Evolutionary conservation across 1,140 invertebrate species (phyloP).

Genomic region (Papilio machaon): DNA sequence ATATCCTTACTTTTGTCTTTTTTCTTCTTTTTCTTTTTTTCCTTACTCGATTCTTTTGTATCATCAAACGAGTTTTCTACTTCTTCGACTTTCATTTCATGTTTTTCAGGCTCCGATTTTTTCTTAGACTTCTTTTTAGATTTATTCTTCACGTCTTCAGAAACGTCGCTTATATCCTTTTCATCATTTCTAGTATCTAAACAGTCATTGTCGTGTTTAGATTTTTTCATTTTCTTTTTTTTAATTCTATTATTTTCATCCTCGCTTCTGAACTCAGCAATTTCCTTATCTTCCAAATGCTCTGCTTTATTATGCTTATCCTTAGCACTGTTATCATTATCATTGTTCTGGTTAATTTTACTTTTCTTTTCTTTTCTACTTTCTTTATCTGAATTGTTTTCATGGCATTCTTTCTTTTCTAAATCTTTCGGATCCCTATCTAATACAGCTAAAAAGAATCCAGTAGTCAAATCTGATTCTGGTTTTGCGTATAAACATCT

Average conservation of each 20-base stretch:
- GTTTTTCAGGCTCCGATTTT: not conserved
- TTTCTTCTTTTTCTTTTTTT: slow-evolving; percentile 47
- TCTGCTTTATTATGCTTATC: not conserved
- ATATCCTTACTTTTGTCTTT: slow-evolving; percentile 42
- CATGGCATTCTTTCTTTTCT: slow-evolving; percentile 42
- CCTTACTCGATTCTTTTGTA: slow-evolving; percentile 20
- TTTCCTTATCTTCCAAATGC: not conserved
- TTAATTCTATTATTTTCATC: not conserved
- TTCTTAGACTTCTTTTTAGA: slow-evolving; percentile 15
- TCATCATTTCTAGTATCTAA: slow-evolving; percentile 10
- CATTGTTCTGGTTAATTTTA: not conserved
- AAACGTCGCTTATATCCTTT: slow-evolving; percentile 19
- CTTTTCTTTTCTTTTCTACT: not conserved
- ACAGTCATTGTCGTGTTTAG: slow-evolving; percentile 35
- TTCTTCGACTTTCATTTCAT: not conserved
- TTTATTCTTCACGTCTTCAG: not conserved
- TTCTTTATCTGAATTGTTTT: slow-evolving; percentile 29
- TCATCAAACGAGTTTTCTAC: slow-evolving; percentile 16
- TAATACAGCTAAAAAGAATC: slow-evolving; percentile 97
- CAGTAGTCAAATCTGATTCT: slow-evolving; percentile 91
- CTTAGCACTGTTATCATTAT: not conserved
- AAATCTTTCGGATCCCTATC: slow-evolving; percentile 82
- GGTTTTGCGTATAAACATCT: slow-evolving; percentile 91
- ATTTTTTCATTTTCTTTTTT: slow-evolving; percentile 41
- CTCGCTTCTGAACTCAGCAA: not conserved